phyloP scores from a whole-genome alignment of 2,797 vertebrate genomes.

The Coregonus sp. region DNA sequence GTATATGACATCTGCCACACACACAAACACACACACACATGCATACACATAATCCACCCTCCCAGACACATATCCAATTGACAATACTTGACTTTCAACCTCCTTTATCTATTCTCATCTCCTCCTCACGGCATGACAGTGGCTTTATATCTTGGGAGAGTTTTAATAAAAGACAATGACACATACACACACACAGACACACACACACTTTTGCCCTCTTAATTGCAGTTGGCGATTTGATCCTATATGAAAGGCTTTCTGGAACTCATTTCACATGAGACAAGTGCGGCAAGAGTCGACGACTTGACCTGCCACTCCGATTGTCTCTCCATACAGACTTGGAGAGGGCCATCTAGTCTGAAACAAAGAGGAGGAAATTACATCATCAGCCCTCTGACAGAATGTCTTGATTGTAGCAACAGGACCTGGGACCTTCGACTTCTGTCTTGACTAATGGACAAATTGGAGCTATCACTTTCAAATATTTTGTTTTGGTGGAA shows the following conservation, averaged over 20 bases:
- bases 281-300: background rate
- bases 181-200: background rate
- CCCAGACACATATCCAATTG: background rate
- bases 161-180: constrained; percentile 1
- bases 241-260: constrained; percentile 9
- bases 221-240: constrained; percentile 6
- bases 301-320: background rate
- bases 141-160: background rate
- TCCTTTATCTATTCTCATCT: constrained; percentile 5
- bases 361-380: constrained; percentile 12
- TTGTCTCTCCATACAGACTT: background rate
- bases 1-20: background rate
- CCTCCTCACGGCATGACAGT: constrained; percentile 7
- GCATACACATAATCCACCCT: background rate
- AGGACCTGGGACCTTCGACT: background rate
- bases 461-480: constrained; percentile 1
- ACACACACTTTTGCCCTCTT: background rate
- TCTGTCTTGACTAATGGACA: background rate
- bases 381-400: background rate
- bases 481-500: background rate
- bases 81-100: constrained; percentile 14
- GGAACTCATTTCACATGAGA: constrained; percentile 6
- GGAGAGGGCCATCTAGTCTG: background rate
- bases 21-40: background rate
- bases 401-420: constrained; percentile 2